Evolutionary conservation across 2,888 invertebrate species (phyloP), one percentile per base, ranked within the genome.

Genomic region (Apoda limacodes): DNA sequence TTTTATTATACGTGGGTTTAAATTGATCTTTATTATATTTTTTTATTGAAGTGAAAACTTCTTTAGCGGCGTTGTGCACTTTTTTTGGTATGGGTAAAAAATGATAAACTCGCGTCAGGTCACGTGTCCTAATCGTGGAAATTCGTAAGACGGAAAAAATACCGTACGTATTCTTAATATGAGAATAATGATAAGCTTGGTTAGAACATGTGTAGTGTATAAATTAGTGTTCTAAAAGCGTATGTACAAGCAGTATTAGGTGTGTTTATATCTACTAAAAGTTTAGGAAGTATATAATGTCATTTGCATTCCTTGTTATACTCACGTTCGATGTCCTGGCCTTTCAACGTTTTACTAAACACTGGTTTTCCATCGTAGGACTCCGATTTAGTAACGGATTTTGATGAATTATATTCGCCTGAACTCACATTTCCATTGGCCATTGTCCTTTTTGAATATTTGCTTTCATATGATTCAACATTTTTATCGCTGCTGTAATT

Each of bases 281-380:
- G n/a, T n/a, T n/a, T 36, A 32, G 42, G 44, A 43, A 38, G 46
- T 41, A 32, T 45, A 40, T 45, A 42, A 40, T 37, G 36, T 45
- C 34, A n/a, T n/a, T n/a, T n/a, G n/a, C n/a, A 32, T n/a, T n/a
- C n/a, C n/a, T n/a, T n/a, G n/a, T 30, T 32, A 40, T 56, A 88
- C 91, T 89, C 83, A 92, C 92, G 88, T 85, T 90, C 90, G 44
- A 90, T 86, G 55, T 85, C 88, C 44, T 85, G 84, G 50, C 92
- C 92, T 60, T 88, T 87, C 35, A 93, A 81, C 25, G 90, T 89
- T 65, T 87, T 89, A 13, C 83, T 78, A 55, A 93, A 91, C 31
- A 84, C 67, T 2, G 92, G 92, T 46, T 83, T 88, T 36, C 87
- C 87, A 34, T 84, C 82, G 13, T 62, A 48, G 4, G 74, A 70